These are phyloP conservation scores for Bungarus multicinctus DNA, from an alignment of 2,113 vertebrate species.

Conservation along the genomic window DNA sequence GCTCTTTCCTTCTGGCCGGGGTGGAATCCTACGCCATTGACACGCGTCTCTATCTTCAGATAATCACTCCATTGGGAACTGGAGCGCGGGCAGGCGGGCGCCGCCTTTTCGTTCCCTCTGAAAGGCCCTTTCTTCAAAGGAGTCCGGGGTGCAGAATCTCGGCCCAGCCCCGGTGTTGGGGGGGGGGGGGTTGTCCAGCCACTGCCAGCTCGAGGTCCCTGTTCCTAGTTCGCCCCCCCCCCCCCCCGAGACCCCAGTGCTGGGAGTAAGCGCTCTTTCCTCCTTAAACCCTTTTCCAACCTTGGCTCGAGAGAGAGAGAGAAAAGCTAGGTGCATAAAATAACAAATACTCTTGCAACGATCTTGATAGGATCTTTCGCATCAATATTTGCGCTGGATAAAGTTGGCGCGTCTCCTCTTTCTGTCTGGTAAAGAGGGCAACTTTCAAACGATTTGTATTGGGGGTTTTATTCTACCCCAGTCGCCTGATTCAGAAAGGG, in stretches of 20 bases:
- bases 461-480: accelerated
- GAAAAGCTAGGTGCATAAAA: background rate
- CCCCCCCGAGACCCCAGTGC: background rate
- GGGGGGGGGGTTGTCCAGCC: background rate
- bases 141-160: background rate
- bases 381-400: background rate
- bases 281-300: background rate
- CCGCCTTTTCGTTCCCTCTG: background rate
- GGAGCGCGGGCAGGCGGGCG: background rate
- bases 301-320: too few relatives aligned
- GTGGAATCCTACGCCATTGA: background rate
- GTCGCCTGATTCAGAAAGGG: background rate
- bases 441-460: background rate
- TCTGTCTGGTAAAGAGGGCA: background rate
- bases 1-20: background rate
- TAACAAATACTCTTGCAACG: background rate
- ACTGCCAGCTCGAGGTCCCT: background rate
- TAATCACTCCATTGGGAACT: background rate
- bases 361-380: background rate
- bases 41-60: constrained; percentile 16
- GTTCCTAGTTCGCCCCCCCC: background rate
- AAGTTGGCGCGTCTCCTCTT: background rate
- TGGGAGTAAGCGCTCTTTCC: background rate
- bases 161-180: background rate
- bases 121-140: background rate